phyloP scores from a whole-genome alignment of 2,888 invertebrate species.

The Resseliella maxima region DNA sequence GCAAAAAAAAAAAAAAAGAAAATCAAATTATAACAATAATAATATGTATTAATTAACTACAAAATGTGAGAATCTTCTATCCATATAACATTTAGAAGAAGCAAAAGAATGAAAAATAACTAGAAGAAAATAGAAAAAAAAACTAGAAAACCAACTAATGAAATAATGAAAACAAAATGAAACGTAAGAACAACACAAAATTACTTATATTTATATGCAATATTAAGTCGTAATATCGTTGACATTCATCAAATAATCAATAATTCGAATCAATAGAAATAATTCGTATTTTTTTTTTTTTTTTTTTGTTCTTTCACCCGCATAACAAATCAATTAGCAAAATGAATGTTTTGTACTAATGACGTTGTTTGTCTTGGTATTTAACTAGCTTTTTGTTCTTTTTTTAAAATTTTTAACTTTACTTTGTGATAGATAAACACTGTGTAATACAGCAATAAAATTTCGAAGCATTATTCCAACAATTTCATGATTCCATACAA shows the following conservation, averaged over 20 bases:
- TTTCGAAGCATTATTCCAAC: background rate
- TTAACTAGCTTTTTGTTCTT: slow-evolving; percentile 30
- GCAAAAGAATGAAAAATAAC: background rate
- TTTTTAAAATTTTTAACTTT: background rate
- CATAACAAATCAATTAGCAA: background rate
- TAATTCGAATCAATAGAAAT: background rate
- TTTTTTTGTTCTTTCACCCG: slow-evolving; percentile 9
- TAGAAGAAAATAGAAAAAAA: background rate
- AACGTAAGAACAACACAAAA: background rate
- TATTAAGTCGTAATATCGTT: background rate
- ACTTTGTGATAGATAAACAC: slow-evolving; percentile 22
- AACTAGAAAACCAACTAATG: background rate
- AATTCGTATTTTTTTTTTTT: no score
- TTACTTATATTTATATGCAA: background rate
- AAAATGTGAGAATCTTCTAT: background rate
- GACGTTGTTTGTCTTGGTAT: slow-evolving; percentile 4
- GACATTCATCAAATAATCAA: background rate
- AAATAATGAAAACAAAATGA: background rate
- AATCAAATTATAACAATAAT: no score
- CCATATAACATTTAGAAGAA: background rate
- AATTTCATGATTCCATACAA: background rate
- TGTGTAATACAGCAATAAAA: background rate
- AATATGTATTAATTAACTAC: background rate
- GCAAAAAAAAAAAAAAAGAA: background rate
- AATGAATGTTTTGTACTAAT: slow-evolving; percentile 9